Base-by-base conservation (phyloP, 2,797 vertebrate genomes). In the Pogonophryne albipinna region DNA sequence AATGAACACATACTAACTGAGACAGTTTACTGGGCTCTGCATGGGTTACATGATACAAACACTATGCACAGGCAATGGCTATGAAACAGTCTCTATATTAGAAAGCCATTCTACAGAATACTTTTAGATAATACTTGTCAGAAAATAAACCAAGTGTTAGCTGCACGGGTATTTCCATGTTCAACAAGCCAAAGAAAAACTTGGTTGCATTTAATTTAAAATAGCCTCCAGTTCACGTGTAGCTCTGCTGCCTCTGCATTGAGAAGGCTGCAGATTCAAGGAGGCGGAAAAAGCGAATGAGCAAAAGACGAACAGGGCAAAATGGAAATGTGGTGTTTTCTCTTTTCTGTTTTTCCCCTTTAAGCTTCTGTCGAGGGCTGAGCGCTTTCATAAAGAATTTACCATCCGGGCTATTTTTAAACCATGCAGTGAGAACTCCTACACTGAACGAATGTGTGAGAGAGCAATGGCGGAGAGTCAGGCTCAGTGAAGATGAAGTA, bases 371-470 rank as follows among this genome's bases (percentile, higher is more conserved):
- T 80, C 31, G 51, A 87, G 66, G 75, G 73, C 83, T 61, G 66
- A 44, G 82, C 51, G 47, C 70, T 66, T 91, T 92, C 88, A 93
- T 94, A 87, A 93, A 94, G 87, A 92, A 94, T 94, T 93, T 85
- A 93, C 82, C 87, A 79, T 73, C 57, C 20, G 2, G 34, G 65
- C 89, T 93, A 94, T 94, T 92, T 93, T 92, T 94, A 91, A 89
- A 77, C 27, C 2, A 2, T 6, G 71, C 74, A 81, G 73, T 78
- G 88, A 88, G 83, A 89, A 91, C 85, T 86, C 84, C 74, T 78
- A 64, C 84, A 49, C 84, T 38, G 67, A 79, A 15, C 55, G 13
- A 41, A 31, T 11, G 78, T 71, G 82, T 46, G 67, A 66, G 74
- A 16, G 76, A 68, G 76, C 15, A 76, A 84, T 84, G 84, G 78